Conservation (phyloP, 2,888 invertebrate genomes). For the Amphipoea oculea region DNA sequence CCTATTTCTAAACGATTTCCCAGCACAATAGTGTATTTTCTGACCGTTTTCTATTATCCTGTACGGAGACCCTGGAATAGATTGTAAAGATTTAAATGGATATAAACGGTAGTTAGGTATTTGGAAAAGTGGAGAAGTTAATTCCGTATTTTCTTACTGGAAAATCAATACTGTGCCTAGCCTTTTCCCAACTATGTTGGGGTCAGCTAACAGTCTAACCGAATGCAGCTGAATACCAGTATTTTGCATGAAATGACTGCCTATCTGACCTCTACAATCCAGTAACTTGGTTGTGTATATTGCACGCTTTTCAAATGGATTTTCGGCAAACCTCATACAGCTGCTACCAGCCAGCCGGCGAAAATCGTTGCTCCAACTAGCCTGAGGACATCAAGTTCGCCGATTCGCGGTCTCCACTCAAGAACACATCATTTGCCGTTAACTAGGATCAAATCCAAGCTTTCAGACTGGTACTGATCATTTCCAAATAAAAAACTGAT, state of each 20-base stretch:
- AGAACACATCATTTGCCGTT: too few relatives aligned
- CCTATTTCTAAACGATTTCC: not conserved
- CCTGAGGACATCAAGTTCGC: not conserved
- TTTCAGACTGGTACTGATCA: not conserved
- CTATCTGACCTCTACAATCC: too few relatives aligned
- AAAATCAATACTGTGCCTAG: not conserved
- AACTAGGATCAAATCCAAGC: too few relatives aligned
- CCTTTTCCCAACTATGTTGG: too few relatives aligned
- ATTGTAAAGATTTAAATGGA: not conserved
- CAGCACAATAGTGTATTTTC: not conserved
- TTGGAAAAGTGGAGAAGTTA: not conserved
- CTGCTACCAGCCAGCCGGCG: not conserved
- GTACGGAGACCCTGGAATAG: too few relatives aligned
- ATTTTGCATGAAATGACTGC: too few relatives aligned
- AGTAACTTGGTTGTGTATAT: too few relatives aligned
- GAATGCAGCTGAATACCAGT: too few relatives aligned
- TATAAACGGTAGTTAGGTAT: not conserved
- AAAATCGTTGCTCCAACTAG: not conserved
- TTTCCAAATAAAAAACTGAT: too few relatives aligned
- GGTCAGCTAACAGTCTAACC: too few relatives aligned
- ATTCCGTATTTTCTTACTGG: not conserved
- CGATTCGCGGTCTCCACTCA: too few relatives aligned
- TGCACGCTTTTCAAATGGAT: too few relatives aligned
- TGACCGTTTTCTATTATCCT: not conserved
- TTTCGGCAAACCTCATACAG: not conserved